These are phyloP conservation scores for Grantiella picta DNA, from an alignment of 2,113 vertebrate species.

Conservation along the genomic window DNA sequence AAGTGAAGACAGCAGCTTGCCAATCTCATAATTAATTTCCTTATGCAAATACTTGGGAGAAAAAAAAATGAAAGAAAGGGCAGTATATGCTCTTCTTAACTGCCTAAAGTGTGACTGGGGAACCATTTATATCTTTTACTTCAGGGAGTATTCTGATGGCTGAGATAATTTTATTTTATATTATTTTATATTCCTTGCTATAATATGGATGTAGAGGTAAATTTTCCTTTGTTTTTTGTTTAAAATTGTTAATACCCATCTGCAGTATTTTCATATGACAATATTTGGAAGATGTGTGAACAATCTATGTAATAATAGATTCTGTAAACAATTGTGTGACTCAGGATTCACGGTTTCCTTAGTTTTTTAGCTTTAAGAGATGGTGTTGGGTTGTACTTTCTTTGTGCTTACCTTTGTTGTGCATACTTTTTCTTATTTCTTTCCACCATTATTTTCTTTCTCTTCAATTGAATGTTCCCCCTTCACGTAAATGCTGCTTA, in stretches of 20 bases:
- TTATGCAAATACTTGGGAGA: not conserved
- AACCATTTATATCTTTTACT: not conserved
- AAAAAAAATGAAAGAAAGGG: not conserved
- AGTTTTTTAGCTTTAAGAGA: not conserved
- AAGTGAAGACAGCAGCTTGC: not conserved
- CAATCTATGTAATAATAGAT: not conserved
- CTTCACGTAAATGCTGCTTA: not conserved
- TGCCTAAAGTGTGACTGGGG: not conserved
- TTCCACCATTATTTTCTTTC: not conserved
- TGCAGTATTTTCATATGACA: not conserved
- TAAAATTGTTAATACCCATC: not conserved
- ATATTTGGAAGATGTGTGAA: not conserved
- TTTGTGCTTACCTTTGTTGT: not conserved
- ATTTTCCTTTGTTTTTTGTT: not conserved
- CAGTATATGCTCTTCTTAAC: not conserved
- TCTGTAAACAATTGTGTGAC: not conserved
- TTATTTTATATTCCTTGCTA: too few species aligned
- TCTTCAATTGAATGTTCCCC: not conserved
- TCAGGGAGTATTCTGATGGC: not conserved
- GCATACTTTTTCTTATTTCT: not conserved
- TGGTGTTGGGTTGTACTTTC: not conserved
- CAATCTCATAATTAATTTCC: not conserved
- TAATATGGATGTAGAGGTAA: not conserved
- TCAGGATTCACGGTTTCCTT: not conserved
- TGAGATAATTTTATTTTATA: not conserved